Conservation (phyloP, 2,888 invertebrate genomes). For the Argyresthia albistria region DNA sequence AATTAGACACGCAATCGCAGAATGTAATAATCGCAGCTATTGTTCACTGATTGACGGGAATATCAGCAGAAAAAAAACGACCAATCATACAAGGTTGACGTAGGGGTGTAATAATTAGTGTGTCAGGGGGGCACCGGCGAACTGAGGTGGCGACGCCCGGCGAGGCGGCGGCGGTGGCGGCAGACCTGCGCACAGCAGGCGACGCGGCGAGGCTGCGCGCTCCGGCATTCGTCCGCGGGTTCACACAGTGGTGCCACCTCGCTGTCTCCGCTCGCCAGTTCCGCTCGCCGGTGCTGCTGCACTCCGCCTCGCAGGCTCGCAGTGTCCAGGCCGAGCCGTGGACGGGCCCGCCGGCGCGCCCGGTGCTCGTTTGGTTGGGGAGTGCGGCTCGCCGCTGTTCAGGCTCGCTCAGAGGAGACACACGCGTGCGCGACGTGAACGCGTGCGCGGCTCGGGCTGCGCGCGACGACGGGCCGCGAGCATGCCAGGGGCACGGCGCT, state of each 20-base stretch:
- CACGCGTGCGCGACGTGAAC: conserved; percentile 61
- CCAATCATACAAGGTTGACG: conserved; percentile 2
- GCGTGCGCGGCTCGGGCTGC: conserved; percentile 59
- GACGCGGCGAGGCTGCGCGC: conserved; percentile 43
- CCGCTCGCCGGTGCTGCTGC: background rate
- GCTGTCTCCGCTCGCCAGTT: background rate
- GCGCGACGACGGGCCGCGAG: conserved; percentile 70
- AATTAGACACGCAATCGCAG: background rate
- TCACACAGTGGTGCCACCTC: background rate
- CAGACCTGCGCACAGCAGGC: conserved; percentile 47
- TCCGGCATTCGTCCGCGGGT: conserved; percentile 57
- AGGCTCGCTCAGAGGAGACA: conserved; percentile 15
- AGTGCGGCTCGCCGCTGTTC: no score
- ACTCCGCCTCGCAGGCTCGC: no score
- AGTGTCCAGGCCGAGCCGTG: no score
- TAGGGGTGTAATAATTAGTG: conserved; percentile 34
- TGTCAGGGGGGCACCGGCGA: conserved; percentile 36
- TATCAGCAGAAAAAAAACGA: background rate
- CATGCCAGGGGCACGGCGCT: conserved; percentile 72
- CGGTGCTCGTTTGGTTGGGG: no score
- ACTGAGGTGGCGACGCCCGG: conserved; percentile 13
- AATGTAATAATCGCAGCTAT: conserved; percentile 4
- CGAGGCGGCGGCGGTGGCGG: conserved; percentile 19
- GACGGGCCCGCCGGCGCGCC: no score
- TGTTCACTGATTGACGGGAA: background rate